phyloP scores from a whole-genome alignment of 2,113 vertebrate genomes.

The Notechis scutatus region DNA sequence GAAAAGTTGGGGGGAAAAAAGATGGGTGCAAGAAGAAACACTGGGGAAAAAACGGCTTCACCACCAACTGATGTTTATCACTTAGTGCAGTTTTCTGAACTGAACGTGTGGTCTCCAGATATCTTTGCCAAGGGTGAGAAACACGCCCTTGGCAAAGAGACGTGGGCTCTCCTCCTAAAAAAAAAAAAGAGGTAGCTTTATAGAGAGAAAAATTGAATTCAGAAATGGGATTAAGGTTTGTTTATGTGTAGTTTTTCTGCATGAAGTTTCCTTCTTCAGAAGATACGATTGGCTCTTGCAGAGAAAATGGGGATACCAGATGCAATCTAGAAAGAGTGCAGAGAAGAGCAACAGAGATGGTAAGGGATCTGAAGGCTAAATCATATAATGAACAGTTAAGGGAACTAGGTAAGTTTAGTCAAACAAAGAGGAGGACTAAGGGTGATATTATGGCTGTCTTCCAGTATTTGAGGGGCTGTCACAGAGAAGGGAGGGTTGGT shows the following conservation, averaged over 20 bases:
- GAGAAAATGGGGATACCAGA: neutral
- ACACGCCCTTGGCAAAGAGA: neutral
- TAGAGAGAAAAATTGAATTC: neutral
- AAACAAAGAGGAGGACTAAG: neutral
- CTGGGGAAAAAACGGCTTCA: neutral
- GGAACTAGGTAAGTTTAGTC: neutral
- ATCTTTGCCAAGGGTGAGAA: neutral
- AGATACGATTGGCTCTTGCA: neutral
- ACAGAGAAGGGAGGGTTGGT: neutral
- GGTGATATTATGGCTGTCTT: neutral
- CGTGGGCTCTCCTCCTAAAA: neutral
- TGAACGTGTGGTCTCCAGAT: neutral
- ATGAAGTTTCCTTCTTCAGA: neutral
- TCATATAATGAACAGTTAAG: neutral
- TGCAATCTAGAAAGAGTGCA: neutral
- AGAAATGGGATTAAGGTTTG: neutral
- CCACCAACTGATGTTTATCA: neutral
- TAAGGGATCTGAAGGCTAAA: neutral
- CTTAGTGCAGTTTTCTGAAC: neutral
- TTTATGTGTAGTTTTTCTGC: neutral
- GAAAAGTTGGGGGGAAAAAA: neutral
- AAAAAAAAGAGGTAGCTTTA: neutral
- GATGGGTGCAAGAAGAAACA: neutral
- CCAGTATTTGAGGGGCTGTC: neutral
- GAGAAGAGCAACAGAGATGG: too few species aligned